Evolutionary conservation across 2,113 vertebrate genomes (phyloP).

Genomic region (Colossoma macropomum): DNA sequence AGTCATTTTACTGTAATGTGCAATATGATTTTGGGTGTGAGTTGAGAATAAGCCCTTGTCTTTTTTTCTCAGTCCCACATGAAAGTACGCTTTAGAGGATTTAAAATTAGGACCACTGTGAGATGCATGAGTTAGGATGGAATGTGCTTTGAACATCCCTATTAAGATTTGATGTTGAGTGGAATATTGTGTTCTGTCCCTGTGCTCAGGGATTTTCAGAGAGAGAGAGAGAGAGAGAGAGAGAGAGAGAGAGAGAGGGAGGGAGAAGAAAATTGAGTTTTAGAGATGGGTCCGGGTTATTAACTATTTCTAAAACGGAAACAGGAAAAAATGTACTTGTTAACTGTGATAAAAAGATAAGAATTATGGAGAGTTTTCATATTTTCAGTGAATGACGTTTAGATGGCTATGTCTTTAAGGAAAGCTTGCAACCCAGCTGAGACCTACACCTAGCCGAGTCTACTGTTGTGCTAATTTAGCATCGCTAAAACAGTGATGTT

Average conservation of each 20-base stretch:
- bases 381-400: too few species aligned
- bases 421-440: too few species aligned
- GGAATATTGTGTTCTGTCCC: conserved; percentile 6
- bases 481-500: too few species aligned
- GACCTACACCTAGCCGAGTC: too few species aligned
- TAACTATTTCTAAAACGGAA: conserved; percentile 6
- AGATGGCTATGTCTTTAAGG: too few species aligned
- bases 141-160: background rate
- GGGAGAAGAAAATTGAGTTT: background rate
- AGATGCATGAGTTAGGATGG: conserved; percentile 17
- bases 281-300: background rate
- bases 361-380: too few species aligned
- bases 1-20: background rate
- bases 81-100: background rate
- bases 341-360: too few species aligned
- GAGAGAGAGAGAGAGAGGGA: background rate
- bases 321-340: too few species aligned
- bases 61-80: background rate
- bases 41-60: background rate
- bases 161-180: conserved; percentile 49
- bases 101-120: background rate
- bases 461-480: too few species aligned
- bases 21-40: background rate
- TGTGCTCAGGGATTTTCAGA: background rate
- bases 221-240: conserved; percentile 1